These are phyloP conservation scores for Triops longicaudatus DNA, from an alignment of 1,140 invertebrate species.

Conservation along the genomic window DNA sequence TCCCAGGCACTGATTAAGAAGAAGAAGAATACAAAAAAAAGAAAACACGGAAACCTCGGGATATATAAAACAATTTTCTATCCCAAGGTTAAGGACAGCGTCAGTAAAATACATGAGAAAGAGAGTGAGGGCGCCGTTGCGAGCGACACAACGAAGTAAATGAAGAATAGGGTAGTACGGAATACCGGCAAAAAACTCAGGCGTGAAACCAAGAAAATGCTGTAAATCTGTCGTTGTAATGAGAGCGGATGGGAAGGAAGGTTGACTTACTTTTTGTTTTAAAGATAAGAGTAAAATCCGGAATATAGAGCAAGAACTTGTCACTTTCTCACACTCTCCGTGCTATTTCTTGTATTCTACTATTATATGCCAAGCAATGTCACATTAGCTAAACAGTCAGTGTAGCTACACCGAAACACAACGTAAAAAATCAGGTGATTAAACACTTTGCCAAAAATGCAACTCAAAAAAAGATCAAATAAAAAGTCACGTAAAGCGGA, in stretches of 20 bases:
- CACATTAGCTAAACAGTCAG: not conserved
- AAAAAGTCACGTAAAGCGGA: no score
- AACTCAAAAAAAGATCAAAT: no score
- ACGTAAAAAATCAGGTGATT: no score
- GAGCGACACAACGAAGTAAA: not conserved
- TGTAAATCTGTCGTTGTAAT: not conserved
- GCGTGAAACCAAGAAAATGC: not conserved
- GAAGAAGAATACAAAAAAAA: no score
- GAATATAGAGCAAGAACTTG: not conserved
- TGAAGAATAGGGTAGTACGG: not conserved
- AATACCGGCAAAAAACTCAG: constrained; percentile 11
- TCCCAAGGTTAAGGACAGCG: not conserved
- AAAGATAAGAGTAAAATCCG: not conserved
- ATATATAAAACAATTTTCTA: not conserved
- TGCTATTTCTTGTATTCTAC: not conserved
- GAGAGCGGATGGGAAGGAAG: not conserved
- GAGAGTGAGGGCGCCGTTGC: not conserved
- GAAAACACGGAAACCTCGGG: not conserved
- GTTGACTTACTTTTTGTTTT: not conserved
- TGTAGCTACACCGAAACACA: no score
- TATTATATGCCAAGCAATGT: not conserved
- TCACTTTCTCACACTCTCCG: not conserved
- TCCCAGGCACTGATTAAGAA: not conserved
- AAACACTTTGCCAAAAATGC: no score
- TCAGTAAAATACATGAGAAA: not conserved